A percentile compares a stretch with the other conserved stretches of the same genome.
phyloP scores from a whole-genome alignment of 1,140 invertebrate genomes.

The Harpegnathos saltator region DNA sequence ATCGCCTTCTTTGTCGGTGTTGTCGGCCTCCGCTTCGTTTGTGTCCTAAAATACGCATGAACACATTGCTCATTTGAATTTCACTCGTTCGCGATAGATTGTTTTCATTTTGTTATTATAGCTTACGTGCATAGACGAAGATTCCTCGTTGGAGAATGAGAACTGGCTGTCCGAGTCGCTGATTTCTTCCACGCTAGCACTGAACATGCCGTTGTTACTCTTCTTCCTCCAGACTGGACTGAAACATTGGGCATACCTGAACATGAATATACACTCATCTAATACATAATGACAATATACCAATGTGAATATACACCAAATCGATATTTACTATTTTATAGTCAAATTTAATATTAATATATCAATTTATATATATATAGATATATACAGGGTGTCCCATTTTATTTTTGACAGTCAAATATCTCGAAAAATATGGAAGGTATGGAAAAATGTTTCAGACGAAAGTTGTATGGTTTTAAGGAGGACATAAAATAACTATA shows the following conservation, averaged over 20 bases:
- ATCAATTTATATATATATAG: not conserved
- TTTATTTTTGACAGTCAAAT: too few relatives aligned
- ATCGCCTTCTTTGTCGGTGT: slow-evolving; percentile 83
- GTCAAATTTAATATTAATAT: too few relatives aligned
- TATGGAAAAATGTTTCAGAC: too few relatives aligned
- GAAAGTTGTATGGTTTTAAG: too few relatives aligned
- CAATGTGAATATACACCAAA: slow-evolving; percentile 54
- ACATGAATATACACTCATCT: slow-evolving; percentile 65
- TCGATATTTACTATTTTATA: too few relatives aligned
- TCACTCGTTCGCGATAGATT: not conserved
- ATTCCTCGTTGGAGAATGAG: slow-evolving; percentile 84
- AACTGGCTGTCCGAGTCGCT: slow-evolving; percentile 84
- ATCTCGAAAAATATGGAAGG: too few relatives aligned
- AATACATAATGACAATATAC: slow-evolving; percentile 11
- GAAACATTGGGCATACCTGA: slow-evolving; percentile 80
- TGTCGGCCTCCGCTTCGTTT: slow-evolving; percentile 80
- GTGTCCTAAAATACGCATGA: slow-evolving; percentile 75
- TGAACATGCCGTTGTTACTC: slow-evolving; percentile 84
- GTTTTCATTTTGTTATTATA: not conserved
- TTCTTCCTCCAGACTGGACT: slow-evolving; percentile 86
- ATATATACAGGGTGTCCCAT: too few relatives aligned
- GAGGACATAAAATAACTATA: too few relatives aligned
- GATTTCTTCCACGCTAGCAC: slow-evolving; percentile 81
- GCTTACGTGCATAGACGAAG: slow-evolving; percentile 82
- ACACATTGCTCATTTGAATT: slow-evolving; percentile 6